Base-by-base conservation (phyloP, 1,140 invertebrate genomes). In the Achroia grisella region DNA sequence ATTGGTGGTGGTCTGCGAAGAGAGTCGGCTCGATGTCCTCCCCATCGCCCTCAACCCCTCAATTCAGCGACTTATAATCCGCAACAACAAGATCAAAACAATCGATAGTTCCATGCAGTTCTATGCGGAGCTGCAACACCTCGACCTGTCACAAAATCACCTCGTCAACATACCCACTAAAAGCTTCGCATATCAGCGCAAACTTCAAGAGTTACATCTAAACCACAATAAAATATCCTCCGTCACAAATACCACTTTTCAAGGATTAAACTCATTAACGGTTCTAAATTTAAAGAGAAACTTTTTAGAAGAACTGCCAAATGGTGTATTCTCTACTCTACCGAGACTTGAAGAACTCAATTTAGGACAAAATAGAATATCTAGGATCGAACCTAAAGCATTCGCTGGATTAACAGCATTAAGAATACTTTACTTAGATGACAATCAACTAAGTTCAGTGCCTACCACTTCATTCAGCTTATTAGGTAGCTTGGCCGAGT, bases 31-130 rank as follows among this genome's bases (percentile, higher is more conserved):
- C 31, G 94, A 96, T 79, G 93, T 96, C 10, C 91, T 97, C 33
- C 96, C 95, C 29, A 97, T 97, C 56, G 94, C 95, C 0, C 87
- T 97, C 32, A 97, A 97, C 81, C 96, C 96, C 2, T 93, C 92
- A 56, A 94, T 97, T 42, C 93, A 94, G 72, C 88, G 93, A 13
- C 89, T 96, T 43, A 91, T 94, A 35, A 89, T 97, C 23, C 91
- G 91, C 59, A 94, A 93, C 67, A 97, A 96, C 73, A 91, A 91
- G 57, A 95, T 97, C 60, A 94, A 94, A 73, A 93, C 91, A 11
- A 93, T 97, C 32, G 94, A 95, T 71, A 91, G 91, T 8, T 93
- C 93, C 1, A 94, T 97, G 70, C 92, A 93, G 57, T 96, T 97
- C 78, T 97, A 97, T 73, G 89, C 91, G 0, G 93, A 95, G 48